phyloP scores from a whole-genome alignment of 2,797 vertebrate genomes.

The Pteronotus mesoamericanus region DNA sequence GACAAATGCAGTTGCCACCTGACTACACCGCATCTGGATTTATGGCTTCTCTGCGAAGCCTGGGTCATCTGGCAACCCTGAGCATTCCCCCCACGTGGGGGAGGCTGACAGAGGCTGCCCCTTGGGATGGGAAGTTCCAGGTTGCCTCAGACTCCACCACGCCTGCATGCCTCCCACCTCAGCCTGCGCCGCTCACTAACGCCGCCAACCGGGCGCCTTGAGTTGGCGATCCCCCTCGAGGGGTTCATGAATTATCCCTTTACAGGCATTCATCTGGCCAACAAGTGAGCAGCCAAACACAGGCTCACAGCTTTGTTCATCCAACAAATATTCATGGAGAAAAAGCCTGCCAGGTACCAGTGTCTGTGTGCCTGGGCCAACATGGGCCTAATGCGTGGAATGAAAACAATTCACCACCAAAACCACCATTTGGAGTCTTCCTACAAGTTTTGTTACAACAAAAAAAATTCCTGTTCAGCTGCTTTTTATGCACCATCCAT shows the following conservation, averaged over 20 bases:
- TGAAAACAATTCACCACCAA: background rate
- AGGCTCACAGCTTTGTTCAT: background rate
- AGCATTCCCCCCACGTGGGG: background rate
- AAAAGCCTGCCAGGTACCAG: background rate
- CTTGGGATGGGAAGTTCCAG: background rate
- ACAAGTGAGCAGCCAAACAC: background rate
- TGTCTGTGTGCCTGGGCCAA: background rate
- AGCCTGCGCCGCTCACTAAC: background rate
- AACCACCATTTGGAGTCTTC: background rate
- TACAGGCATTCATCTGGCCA: background rate
- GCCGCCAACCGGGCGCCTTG: accelerated
- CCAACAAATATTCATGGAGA: background rate
- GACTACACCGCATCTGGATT: background rate
- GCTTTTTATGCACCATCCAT: background rate
- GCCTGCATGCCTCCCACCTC: background rate
- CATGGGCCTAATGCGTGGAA: background rate
- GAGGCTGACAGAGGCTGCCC: background rate
- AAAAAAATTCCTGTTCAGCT: background rate
- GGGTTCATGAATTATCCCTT: background rate
- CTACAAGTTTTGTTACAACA: background rate
- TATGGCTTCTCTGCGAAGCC: background rate
- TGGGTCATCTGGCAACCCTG: background rate
- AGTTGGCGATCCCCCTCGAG: background rate
- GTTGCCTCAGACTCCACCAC: background rate
- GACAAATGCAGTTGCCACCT: background rate